Percentiles rank a stretch among this genome's conserved stretches.
These are phyloP conservation scores for Arctia plantaginis DNA, from an alignment of 2,888 invertebrate genomes.

Conservation along the genomic window DNA sequence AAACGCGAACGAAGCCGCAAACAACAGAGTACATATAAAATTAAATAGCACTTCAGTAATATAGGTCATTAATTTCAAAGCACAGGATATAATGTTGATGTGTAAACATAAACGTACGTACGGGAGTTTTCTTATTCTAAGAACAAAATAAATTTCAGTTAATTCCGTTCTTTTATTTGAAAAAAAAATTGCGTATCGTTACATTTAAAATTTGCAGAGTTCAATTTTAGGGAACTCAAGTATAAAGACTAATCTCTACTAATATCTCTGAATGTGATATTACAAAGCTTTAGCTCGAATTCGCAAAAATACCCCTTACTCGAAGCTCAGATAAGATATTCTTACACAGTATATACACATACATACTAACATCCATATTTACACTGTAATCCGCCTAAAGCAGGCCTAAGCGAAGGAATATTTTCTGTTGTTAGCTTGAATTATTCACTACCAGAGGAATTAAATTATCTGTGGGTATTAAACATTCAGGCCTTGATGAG, in stretches of 20 bases:
- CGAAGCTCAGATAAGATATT: background rate
- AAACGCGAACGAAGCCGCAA: too few relatives aligned
- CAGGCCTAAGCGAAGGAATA: constrained; percentile 33
- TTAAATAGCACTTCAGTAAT: background rate
- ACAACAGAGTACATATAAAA: background rate
- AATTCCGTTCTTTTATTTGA: too few relatives aligned
- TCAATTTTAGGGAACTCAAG: background rate
- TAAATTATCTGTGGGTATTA: constrained; percentile 57
- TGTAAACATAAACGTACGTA: background rate
- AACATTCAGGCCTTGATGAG: constrained; percentile 47
- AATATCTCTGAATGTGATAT: background rate
- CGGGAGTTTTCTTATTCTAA: too few relatives aligned
- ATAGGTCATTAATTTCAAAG: background rate
- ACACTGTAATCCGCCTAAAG: constrained; percentile 44
- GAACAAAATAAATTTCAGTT: too few relatives aligned
- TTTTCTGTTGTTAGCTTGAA: constrained; percentile 51
- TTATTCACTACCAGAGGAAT: constrained; percentile 53
- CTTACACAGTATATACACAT: constrained; percentile 5
- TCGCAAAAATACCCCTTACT: background rate
- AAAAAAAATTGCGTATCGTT: too few relatives aligned
- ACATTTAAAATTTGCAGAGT: too few relatives aligned
- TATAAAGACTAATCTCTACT: background rate
- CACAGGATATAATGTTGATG: background rate
- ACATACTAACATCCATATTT: constrained; percentile 40
- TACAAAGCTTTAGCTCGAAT: background rate